Base-by-base conservation (phyloP, 2,113 vertebrate genomes). In the Deroptyus accipitrinus region DNA sequence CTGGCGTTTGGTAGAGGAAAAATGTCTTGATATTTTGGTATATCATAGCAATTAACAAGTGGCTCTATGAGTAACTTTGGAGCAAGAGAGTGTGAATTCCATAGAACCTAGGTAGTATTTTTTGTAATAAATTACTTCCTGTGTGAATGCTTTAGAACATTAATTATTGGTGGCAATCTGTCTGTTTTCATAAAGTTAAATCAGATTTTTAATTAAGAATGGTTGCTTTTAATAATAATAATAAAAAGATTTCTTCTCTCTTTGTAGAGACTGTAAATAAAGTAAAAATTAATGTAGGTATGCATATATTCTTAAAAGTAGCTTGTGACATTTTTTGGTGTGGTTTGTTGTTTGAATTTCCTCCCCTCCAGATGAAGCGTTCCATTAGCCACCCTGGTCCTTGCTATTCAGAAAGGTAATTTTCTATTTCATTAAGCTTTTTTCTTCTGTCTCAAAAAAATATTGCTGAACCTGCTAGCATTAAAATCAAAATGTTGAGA, bases 301-400 rank as follows among this genome's bases (percentile, higher is more conserved):
- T 52, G 52, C 20, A 15, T 86, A 37, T 57, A 10, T 76, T 85
- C 33, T 86, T 74, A 20, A 10, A 83, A 94, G 37, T 90, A 73
- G 37, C 70, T 96, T 91, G 22, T 72, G 81, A 88, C 68, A 79
- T 94, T 57, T 92, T 89, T 88, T 93, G 20, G 7, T 91, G 37
- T 74, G 63, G 46, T 78, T 89, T 89, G n/a, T 75, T 90, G 14
- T 63, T 62, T 86, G 57, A 33, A 72, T 63, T 73, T 74, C 35
- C 70, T 24, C 2, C 6, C 30, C 27, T 5, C 19, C 68, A 96
- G 95, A 96, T 97, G 94, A 95, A 95, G 39, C 95, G 95, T 84
- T 96, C 96, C 66, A 33, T 94, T 91, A 97, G 95, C 77, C 95
- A 97, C 27, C 92, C 96, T 86, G 91, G 96, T 90, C 88, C 96